Evolutionary conservation across 2,113 vertebrate genomes (phyloP).

Genomic region (Aptenodytes patagonicus): DNA sequence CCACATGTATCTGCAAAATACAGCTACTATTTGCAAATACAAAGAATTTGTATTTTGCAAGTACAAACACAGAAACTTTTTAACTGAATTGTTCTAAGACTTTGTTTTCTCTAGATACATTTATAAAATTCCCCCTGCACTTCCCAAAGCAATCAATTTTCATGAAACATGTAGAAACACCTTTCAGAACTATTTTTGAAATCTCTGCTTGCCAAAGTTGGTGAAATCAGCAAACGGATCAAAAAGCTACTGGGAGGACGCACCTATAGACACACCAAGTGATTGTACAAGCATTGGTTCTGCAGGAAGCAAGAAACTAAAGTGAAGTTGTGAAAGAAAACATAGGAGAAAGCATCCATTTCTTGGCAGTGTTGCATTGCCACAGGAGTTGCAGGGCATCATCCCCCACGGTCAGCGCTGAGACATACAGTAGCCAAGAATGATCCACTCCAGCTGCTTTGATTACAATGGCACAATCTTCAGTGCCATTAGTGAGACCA

Average conservation of each 20-base stretch:
- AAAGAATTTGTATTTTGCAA: neutral
- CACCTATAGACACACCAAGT: neutral
- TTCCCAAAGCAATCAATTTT: neutral
- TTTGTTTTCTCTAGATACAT: neutral
- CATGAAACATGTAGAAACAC: neutral
- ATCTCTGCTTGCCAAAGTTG: neutral
- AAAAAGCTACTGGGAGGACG: neutral
- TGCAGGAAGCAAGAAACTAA: neutral
- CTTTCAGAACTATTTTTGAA: neutral
- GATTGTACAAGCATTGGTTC: neutral
- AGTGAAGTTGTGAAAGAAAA: neutral
- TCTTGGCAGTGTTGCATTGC: neutral
- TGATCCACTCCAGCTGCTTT: neutral
- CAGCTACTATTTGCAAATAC: neutral
- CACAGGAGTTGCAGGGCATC: neutral
- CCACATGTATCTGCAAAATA: neutral
- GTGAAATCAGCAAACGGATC: neutral
- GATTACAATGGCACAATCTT: neutral
- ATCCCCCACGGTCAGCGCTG: neutral
- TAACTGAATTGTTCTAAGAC: neutral
- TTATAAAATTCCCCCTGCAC: neutral
- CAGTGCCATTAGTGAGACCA: neutral
- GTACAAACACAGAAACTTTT: neutral
- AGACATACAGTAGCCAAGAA: neutral
- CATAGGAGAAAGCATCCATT: neutral